Conservation (phyloP, 92 coral and sea anemone species). For the Epizoanthus rinbou region DNA sequence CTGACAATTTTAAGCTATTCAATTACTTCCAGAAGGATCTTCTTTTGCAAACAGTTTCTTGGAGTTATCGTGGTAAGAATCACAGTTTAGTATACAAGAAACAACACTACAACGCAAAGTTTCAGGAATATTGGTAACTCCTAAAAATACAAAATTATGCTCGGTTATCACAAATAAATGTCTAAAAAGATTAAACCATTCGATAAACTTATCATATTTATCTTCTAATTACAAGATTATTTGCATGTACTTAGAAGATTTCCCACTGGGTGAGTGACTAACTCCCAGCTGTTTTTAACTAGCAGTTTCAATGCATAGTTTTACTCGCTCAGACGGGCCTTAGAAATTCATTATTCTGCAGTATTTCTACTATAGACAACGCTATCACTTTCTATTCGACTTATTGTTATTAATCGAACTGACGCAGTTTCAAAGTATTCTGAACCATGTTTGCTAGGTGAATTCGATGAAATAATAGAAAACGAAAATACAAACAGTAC, state of each 20-base stretch:
- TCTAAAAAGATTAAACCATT: constrained; percentile 41
- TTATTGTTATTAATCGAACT: background rate
- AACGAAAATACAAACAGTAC: constrained; percentile 33
- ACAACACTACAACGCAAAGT: background rate
- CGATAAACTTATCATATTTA: constrained; percentile 36
- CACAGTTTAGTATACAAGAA: background rate
- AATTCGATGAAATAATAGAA: constrained; percentile 29
- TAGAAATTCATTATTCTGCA: constrained; percentile 14
- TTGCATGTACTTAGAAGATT: constrained; percentile 30
- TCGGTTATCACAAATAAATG: constrained; percentile 32
- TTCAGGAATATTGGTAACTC: constrained; percentile 4
- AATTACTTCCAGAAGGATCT: background rate
- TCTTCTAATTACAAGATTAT: constrained; percentile 44
- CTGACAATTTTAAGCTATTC: background rate
- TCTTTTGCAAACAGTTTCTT: background rate
- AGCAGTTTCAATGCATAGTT: constrained; percentile 19
- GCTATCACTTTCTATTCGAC: background rate
- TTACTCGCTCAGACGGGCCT: constrained; percentile 6
- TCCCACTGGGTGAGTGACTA: constrained; percentile 31
- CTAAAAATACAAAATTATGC: constrained; percentile 20
- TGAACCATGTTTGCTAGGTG: constrained; percentile 36
- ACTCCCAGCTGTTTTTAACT: constrained; percentile 33
- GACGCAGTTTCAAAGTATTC: constrained; percentile 15
- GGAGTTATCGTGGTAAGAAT: background rate
- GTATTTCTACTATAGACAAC: background rate